phyloP scores from a whole-genome alignment of 2,113 vertebrate genomes.

The Leuciscus idus region DNA sequence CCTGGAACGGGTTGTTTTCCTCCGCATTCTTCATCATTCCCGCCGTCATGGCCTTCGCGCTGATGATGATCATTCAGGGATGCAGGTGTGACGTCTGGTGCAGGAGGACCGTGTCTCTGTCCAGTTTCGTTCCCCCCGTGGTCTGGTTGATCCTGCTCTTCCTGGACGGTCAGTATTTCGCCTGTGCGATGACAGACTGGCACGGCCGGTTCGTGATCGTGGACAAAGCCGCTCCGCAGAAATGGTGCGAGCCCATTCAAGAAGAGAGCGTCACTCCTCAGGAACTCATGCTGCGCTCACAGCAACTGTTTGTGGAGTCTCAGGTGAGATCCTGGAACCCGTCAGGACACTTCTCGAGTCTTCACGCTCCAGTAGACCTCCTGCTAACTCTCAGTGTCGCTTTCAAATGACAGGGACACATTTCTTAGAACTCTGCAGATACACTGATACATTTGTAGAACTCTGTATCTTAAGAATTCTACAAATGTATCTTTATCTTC shows the following conservation, averaged over 20 bases:
- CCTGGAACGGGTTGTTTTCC: conserved; percentile 74
- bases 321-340: conserved; percentile 67
- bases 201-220: conserved; percentile 75
- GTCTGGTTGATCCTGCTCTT: conserved; percentile 79
- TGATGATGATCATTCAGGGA: conserved; percentile 78
- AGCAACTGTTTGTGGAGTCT: conserved; percentile 75
- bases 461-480: not conserved
- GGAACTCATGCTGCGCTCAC: conserved; percentile 75
- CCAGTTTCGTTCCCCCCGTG: conserved; percentile 73
- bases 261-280: conserved; percentile 68
- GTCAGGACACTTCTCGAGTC: not conserved
- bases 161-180: conserved; percentile 77
- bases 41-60: conserved; percentile 74
- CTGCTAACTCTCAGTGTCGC: not conserved
- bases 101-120: conserved; percentile 67
- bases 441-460: too few species aligned
- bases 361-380: not conserved
- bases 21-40: conserved; percentile 78
- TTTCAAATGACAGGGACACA: not conserved
- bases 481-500: not conserved
- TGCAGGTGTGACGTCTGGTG: conserved; percentile 72
- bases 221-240: conserved; percentile 75
- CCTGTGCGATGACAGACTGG: conserved; percentile 78
- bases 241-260: conserved; percentile 76
- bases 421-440: not conserved